phyloP scores from a whole-genome alignment of 2,888 invertebrate genomes.

The Scaptodrosophila latifasciaeformis region DNA sequence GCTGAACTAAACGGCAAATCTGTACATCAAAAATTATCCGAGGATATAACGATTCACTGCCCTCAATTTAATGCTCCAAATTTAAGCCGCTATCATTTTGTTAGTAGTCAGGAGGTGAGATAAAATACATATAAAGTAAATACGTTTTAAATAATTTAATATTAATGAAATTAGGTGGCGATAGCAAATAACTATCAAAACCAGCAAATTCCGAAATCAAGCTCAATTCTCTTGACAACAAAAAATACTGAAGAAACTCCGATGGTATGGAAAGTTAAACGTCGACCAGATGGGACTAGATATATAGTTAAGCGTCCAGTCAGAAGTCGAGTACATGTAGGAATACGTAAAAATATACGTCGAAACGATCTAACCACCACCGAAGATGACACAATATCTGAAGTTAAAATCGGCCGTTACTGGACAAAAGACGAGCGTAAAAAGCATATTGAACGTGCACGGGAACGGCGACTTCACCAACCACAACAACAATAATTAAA shows the following conservation, averaged over 20 bases:
- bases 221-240: constrained; percentile 33
- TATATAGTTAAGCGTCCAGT: constrained; percentile 85
- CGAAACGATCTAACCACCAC: constrained; percentile 79
- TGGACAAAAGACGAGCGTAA: constrained; percentile 87
- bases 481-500: constrained; percentile 33
- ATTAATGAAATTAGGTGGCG: constrained; percentile 32
- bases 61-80: constrained; percentile 77
- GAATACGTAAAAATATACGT: constrained; percentile 77
- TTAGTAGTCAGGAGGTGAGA: constrained; percentile 77
- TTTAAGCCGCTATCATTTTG: constrained; percentile 78
- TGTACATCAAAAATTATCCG: no score
- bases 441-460: constrained; percentile 82
- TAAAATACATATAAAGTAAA: no score
- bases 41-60: no score
- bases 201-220: constrained; percentile 23
- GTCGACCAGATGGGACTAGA: constrained; percentile 84
- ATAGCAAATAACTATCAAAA: constrained; percentile 30
- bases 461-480: constrained; percentile 78
- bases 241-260: constrained; percentile 54
- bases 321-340: constrained; percentile 80
- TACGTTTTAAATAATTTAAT: constrained; percentile 5
- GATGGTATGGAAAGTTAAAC: constrained; percentile 86
- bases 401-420: constrained; percentile 84
- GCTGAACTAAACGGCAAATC: neutral
- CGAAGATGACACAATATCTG: constrained; percentile 86